phyloP scores from a whole-genome alignment of 2,888 invertebrate species.

The Aethes cnicana region DNA sequence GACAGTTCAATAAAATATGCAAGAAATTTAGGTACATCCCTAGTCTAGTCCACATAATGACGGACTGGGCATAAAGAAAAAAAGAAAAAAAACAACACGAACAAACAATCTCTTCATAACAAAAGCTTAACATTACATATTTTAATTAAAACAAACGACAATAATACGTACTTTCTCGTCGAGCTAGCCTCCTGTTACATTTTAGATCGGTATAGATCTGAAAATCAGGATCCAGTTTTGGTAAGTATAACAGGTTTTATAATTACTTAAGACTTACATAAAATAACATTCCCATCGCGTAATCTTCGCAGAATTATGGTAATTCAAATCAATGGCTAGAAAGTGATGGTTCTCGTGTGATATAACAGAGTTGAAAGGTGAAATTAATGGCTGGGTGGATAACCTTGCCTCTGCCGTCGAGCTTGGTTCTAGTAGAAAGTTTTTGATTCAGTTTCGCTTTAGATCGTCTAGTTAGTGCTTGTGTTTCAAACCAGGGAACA shows the following conservation, averaged over 20 bases:
- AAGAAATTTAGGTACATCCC: no score
- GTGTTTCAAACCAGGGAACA: slow-evolving; percentile 33
- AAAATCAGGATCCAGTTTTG: not conserved
- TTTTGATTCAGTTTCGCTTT: slow-evolving; percentile 43
- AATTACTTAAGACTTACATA: slow-evolving; percentile 15
- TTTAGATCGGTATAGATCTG: not conserved
- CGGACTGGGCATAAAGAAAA: not conserved
- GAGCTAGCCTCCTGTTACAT: no score
- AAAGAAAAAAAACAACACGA: not conserved
- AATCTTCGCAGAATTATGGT: slow-evolving; percentile 36
- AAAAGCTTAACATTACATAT: slow-evolving; percentile 4
- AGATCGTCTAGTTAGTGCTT: slow-evolving; percentile 29
- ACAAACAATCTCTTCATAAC: not conserved
- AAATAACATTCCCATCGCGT: slow-evolving; percentile 26
- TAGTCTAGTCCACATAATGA: not conserved
- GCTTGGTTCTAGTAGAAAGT: slow-evolving; percentile 50
- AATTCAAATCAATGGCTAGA: slow-evolving; percentile 50
- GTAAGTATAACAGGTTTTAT: slow-evolving; percentile 21
- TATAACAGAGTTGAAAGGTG: slow-evolving; percentile 73
- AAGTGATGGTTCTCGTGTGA: slow-evolving; percentile 60
- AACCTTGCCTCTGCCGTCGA: slow-evolving; percentile 51
- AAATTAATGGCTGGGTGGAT: slow-evolving; percentile 58
- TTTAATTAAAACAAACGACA: not conserved
- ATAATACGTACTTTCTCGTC: not conserved
- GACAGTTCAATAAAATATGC: no score